Conservation (phyloP, 2,113 vertebrate species). For the Ploceus nigricollis region DNA sequence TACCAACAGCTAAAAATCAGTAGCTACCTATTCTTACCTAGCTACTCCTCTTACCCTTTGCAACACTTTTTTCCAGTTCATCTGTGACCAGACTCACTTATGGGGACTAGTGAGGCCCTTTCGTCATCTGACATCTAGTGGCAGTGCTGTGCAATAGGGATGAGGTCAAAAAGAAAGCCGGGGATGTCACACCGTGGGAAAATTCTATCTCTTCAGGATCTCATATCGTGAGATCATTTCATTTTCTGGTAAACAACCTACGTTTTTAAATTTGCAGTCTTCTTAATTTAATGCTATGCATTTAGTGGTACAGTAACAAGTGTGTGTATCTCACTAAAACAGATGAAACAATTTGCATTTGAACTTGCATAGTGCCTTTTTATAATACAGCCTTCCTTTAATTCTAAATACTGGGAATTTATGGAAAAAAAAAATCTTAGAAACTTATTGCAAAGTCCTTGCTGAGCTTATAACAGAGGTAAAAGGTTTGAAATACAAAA, state of each 20-base stretch:
- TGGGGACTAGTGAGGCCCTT: not conserved
- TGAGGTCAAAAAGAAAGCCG: accelerated
- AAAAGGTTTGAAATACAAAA: not conserved
- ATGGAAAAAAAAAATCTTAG: not conserved
- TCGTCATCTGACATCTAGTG: conserved; percentile 29
- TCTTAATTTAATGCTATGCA: not conserved
- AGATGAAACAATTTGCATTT: not conserved
- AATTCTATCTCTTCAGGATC: not conserved
- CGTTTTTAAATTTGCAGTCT: not conserved
- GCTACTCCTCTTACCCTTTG: not conserved
- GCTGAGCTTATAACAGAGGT: not conserved
- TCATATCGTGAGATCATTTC: accelerated
- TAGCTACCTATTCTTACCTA: not conserved
- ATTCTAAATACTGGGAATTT: not conserved
- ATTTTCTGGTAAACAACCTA: not conserved
- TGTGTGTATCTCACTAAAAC: not conserved
- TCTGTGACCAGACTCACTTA: not conserved
- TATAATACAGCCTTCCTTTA: not conserved
- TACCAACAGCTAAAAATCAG: not conserved
- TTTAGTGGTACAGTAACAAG: not conserved
- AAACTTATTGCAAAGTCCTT: not conserved
- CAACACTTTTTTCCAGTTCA: not conserved
- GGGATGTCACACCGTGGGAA: not conserved
- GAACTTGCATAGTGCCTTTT: not conserved
- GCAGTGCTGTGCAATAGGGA: not conserved